Base-by-base conservation (phyloP, 1,140 invertebrate genomes). In the Leptinotarsa defecta region DNA sequence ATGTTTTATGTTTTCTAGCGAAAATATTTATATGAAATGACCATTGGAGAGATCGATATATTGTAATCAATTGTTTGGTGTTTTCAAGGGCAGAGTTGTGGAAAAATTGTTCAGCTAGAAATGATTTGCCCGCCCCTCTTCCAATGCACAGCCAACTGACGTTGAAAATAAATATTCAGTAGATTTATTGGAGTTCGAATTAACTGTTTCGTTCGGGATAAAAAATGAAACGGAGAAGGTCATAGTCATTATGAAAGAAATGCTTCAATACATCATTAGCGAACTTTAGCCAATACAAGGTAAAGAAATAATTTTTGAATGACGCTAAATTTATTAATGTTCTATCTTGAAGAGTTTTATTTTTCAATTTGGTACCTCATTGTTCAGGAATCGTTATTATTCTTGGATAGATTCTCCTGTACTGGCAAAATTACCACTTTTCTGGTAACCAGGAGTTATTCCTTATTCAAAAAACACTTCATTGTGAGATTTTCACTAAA, bases 1-100 rank as follows among this genome's bases (percentile, higher is more conserved):
- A 69, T 69, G 68, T 69, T 69, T 69, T 69, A 69, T 24, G 20
- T 65, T 69, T 69, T 69, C 68, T 69, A 20, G 22, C 20, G 43
- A 69, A 69, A 69, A 69, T 69, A 48, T 69, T 69, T 69, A 69
- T 69, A 69, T 69, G 24, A 48, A 69, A 69, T 69, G 68, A 69
- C 68, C 68, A 69, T 48, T 57, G 57, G 68, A 69, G 68, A 70
- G 70, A 72, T 70, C 70, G 52, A 72, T 72, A 72, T 15, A 24
- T n/a, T 57, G 57, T 63, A 61, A 63, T 62, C 70, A 72, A 72
- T 72, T 72, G 70, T 72, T 61, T 27, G 49, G 17, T 20, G 34
- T 20, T 62, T 72, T 62, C n/a, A 20, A 72, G 24, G 49, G 24
- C 70, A 72, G 57, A 72, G 24, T 61, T 72, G 49, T 57, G 70